Base-by-base conservation (phyloP, 2,797 vertebrate genomes). In the Rhinella marina region DNA sequence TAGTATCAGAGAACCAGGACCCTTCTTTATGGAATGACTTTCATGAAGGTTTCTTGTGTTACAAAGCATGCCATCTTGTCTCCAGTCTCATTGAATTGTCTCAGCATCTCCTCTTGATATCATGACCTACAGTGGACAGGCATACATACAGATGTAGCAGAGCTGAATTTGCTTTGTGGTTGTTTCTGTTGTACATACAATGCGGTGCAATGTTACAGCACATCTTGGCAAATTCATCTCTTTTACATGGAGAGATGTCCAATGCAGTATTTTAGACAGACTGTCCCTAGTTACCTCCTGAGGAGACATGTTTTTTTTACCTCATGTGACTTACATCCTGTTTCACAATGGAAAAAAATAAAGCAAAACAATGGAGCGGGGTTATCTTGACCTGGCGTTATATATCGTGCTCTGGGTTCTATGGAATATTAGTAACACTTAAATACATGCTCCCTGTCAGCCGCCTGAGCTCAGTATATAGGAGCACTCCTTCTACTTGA, bases 241-340 rank as follows among this genome's bases (percentile, higher is more conserved):
- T 72, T 72, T 29, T 72, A 72, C 32, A 72, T 72, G 29, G 29
- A 8, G 16, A 21, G 50, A 48, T 41, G 17, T 50, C 70, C 19
- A 41, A 41, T 41, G 41, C 41, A 41, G 41, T 41, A 41, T 41
- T 41, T 6, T 6, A 41, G 41, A 41, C 5, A 41, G 7, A 3
- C 48, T 77, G 48, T 52, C 21, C 21, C 12, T 50, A 13, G 11
- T 75, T 75, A 75, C 21, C 50, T 19, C 9, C 48, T 52, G 13
- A 76, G 48, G 23, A 54, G 41, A 76, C 8, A 10, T 41, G 12
- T 23, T 84, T 21, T 21, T 41, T 73, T 23, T 25, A 52, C 13
- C 14, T 17, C 82, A 72, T 73, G 68, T 84, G 68, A 72, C 19
- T 73, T 27, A 59, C 27, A 70, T 84, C 82, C 68, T 82, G 62